Evolutionary conservation across 2,113 vertebrate genomes (phyloP).

Genomic region (Delphinus delphis): DNA sequence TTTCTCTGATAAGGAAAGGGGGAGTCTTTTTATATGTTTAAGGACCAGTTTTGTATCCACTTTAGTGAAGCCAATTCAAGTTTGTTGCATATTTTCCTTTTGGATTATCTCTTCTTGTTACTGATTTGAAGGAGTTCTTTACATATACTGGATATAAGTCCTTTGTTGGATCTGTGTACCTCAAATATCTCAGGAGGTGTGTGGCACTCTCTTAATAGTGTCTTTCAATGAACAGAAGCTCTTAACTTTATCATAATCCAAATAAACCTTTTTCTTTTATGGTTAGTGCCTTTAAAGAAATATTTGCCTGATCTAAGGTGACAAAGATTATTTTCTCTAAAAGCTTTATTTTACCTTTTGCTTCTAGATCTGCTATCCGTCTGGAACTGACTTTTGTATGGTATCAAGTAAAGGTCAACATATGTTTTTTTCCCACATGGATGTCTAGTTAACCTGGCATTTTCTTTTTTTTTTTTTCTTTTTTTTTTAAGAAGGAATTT

Average conservation of each 20-base stretch:
- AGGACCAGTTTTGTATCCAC: neutral
- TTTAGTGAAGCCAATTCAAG: conserved; percentile 1
- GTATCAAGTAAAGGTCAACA: neutral
- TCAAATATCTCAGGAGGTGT: neutral
- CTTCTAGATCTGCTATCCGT: neutral
- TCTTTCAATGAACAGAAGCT: conserved; percentile 23
- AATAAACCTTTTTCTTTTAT: neutral
- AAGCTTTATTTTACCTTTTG: conserved; percentile 14
- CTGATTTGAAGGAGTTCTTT: conserved; percentile 7
- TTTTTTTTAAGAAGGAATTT: too few relatives aligned
- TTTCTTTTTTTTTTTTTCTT: neutral
- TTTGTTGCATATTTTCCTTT: conserved; percentile 9
- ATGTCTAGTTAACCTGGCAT: conserved; percentile 7
- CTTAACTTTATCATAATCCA: conserved; percentile 14
- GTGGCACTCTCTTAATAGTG: neutral
- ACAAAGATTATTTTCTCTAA: conserved; percentile 20
- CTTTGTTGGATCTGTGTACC: neutral
- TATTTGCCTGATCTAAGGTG: neutral
- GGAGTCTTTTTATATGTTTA: neutral
- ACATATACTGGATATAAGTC: neutral
- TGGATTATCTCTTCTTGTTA: neutral
- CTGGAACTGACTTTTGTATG: conserved; percentile 14
- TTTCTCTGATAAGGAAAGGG: neutral
- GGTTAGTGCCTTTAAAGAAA: neutral
- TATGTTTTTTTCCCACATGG: neutral